A percentile compares a stretch with the other conserved stretches of the same genome.
These are phyloP conservation scores for Pangasianodon hypophthalmus DNA, from an alignment of 2,113 vertebrate species.

Conservation along the genomic window DNA sequence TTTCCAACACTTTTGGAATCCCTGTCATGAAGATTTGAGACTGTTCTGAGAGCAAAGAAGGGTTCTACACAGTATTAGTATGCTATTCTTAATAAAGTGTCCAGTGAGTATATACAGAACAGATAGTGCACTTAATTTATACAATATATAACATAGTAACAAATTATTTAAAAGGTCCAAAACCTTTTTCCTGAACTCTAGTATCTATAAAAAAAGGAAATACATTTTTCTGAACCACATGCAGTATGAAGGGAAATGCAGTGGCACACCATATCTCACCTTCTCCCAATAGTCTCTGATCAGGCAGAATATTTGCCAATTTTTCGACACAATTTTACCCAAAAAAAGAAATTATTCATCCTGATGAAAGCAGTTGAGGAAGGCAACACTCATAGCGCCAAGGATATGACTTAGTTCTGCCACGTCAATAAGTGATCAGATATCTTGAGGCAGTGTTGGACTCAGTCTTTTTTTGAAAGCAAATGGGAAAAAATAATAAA, in stretches of 20 bases:
- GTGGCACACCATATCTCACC: not conserved
- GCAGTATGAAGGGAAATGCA: not conserved
- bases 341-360: constrained; percentile 10
- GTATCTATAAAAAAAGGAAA: not conserved
- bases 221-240: not conserved
- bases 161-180: not conserved
- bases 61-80: not conserved
- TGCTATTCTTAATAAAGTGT: not conserved
- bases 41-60: not conserved
- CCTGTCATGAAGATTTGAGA: not conserved
- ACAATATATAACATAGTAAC: not conserved
- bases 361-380: constrained; percentile 1
- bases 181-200: not conserved
- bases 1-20: not conserved
- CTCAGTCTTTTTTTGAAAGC: constrained; percentile 44
- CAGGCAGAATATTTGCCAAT: not conserved
- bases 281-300: not conserved
- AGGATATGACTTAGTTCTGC: constrained; percentile 26
- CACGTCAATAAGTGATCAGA: constrained; percentile 28
- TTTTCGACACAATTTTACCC: not conserved
- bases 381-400: constrained; percentile 16
- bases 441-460: constrained; percentile 29
- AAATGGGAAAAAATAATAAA: constrained; percentile 37
- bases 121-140: not conserved
- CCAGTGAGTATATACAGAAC: not conserved